phyloP scores from a whole-genome alignment of 2,113 vertebrate genomes.

The Felis catus region DNA sequence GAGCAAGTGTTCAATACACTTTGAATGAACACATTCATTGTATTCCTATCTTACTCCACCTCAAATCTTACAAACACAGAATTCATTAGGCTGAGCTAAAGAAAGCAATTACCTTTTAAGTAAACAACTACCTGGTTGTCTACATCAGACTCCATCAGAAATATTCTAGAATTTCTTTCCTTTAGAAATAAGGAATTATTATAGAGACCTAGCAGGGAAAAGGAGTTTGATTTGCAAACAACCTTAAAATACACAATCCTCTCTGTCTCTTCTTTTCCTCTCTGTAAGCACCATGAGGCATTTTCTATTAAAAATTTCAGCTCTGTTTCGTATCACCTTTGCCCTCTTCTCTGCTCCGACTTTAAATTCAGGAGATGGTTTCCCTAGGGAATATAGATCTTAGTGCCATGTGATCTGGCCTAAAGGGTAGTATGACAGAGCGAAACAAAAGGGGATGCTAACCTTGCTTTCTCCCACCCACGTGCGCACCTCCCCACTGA shows the following conservation, averaged over 20 bases:
- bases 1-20: not conserved
- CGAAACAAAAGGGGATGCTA: constrained; percentile 27
- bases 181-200: constrained; percentile 37
- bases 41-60: not conserved
- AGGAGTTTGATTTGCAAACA: constrained; percentile 64
- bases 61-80: not conserved
- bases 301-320: constrained; percentile 74
- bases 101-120: not conserved
- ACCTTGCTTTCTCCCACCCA: constrained; percentile 1
- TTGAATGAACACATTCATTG: not conserved
- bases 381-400: constrained; percentile 55
- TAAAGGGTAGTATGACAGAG: constrained; percentile 56
- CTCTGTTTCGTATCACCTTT: constrained; percentile 65
- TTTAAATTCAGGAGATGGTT: constrained; percentile 70
- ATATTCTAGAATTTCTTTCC: constrained; percentile 39
- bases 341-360: constrained; percentile 51
- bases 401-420: constrained; percentile 57
- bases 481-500: not conserved
- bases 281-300: not conserved
- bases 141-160: not conserved
- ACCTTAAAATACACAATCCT: not conserved
- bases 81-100: not conserved
- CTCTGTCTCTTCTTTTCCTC: not conserved
- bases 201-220: constrained; percentile 18
- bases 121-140: not conserved